A percentile compares a stretch with the other conserved stretches of the same genome.
Conservation (phyloP, 2,113 vertebrate species). For the Centropus bengalensis region DNA sequence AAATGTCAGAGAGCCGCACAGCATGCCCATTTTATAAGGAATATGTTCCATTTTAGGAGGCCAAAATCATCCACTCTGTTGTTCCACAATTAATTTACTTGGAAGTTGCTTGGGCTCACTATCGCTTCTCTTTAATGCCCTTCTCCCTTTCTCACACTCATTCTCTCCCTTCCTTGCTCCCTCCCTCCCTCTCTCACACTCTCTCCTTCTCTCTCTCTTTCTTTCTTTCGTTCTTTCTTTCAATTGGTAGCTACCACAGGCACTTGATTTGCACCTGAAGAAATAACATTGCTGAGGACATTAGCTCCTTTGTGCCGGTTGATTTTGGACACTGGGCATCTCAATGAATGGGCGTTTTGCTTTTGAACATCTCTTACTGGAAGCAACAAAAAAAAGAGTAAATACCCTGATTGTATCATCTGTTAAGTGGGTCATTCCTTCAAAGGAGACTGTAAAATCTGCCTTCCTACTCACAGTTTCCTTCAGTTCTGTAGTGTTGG, state of each 20-base stretch:
- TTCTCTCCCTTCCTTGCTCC: neutral
- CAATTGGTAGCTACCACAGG: neutral
- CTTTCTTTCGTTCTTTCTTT: neutral
- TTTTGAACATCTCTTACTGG: conserved; percentile 53
- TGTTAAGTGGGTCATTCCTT: conserved; percentile 62
- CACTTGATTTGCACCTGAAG: conserved; percentile 52
- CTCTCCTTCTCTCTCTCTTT: neutral
- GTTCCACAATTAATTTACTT: conserved; percentile 73
- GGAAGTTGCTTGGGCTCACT: conserved; percentile 14
- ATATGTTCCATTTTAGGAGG: conserved; percentile 39
- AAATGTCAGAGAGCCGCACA: conserved; percentile 34
- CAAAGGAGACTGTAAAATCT: conserved; percentile 50
- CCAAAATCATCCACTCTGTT: conserved; percentile 66
- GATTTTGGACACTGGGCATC: neutral
- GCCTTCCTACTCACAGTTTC: conserved; percentile 12
- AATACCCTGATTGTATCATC: conserved; percentile 45
- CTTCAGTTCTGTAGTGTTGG: neutral
- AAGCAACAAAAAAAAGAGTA: neutral
- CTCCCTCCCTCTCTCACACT: neutral
- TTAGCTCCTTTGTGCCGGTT: neutral
- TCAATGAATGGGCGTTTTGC: conserved; percentile 23
- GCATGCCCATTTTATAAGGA: conserved; percentile 43
- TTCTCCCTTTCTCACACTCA: neutral
- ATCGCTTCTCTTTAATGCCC: conserved; percentile 4
- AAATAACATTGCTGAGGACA: conserved; percentile 35